Base-by-base conservation (phyloP, 2,797 vertebrate genomes). In the Acropternis orthonyx region DNA sequence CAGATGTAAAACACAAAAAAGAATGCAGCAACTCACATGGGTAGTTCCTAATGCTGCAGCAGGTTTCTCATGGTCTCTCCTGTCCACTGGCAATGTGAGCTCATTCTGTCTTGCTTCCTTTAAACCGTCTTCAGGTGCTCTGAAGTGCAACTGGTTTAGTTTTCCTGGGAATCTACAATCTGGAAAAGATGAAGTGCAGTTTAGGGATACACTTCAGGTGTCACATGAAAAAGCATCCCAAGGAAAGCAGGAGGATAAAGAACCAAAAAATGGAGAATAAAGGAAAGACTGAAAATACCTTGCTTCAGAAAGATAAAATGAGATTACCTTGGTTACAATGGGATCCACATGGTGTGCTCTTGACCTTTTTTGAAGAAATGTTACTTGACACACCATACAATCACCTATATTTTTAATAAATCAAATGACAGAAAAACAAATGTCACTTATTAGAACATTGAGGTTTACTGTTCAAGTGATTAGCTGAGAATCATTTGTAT, bases 401-500 rank as follows among this genome's bases (percentile, higher is more conserved):
- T 84, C 13, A 43, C 66, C 95, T 95, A 67, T 92, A 92, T 90
- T 78, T 68, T 41, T 91, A 95, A 96, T 95, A 97, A 97, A 97
- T 97, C 61, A 83, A 96, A 94, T 92, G 92, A 95, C 92, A 97
- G 95, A 96, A 97, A 97, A 97, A 97, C 95, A 97, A 98, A 97
- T 97, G 96, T 95, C 97, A 96, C 96, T 97, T 97, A 97, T 97
- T 98, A 98, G 92, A 96, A 96, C 96, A 95, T n/a, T 86, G 97
- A 97, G 94, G 96, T 97, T 98, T 98, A 97, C 96, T 96, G 92
- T 97, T 97, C 88, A 97, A 97, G 96, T 98, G 97, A 98, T 98
- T 98, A 98, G 97, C 96, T 96, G 94, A 97, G 97, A 97, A 98
- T 97, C 93, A 97, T 98, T 98, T 98, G 90, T 98, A 97, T 97